Evolutionary conservation across 2,113 vertebrate genomes (phyloP).

Genomic region (Acrocephalus kingi): DNA sequence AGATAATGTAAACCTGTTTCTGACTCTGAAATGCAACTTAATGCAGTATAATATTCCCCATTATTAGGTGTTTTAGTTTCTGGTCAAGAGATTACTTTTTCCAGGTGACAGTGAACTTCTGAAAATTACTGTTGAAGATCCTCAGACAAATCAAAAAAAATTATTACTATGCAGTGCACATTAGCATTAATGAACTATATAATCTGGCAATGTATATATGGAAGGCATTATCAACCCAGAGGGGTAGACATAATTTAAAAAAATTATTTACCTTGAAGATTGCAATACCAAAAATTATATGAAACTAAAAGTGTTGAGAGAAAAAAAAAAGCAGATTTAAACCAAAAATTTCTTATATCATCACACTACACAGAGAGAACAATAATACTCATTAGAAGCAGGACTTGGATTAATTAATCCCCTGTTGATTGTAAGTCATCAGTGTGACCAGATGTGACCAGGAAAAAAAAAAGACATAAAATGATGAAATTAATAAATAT

Average conservation of each 20-base stretch:
- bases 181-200: not conserved
- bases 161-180: not conserved
- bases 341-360: not conserved
- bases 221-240: not conserved
- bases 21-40: not conserved
- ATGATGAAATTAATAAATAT: not conserved
- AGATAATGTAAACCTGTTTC: not conserved
- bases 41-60: not conserved
- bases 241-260: not conserved
- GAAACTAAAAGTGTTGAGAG: not conserved
- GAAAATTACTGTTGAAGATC: not conserved
- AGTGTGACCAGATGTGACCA: not conserved
- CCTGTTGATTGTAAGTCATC: not conserved
- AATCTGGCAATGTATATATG: not conserved
- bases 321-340: not conserved
- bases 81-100: not conserved
- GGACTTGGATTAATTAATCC: not conserved
- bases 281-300: not conserved
- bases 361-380: not conserved
- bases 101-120: not conserved
- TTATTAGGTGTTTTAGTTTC: not conserved
- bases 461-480: not conserved
- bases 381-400: not conserved
- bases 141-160: not conserved
- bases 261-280: not conserved